Evolutionary conservation across 2,113 vertebrate genomes (phyloP).

Genomic region (Alethe diademata): DNA sequence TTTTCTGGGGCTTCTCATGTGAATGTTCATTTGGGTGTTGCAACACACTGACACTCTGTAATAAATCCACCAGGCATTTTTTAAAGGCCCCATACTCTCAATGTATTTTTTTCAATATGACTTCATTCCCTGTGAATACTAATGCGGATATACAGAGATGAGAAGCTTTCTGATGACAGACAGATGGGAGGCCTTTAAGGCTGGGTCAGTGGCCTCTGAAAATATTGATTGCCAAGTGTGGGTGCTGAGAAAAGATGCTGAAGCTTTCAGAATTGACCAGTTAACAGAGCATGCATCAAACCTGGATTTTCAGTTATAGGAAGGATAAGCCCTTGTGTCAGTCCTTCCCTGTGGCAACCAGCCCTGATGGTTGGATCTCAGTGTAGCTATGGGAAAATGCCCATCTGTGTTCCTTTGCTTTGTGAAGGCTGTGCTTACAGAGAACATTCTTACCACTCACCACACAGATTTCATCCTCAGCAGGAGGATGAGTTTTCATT

Average conservation of each 20-base stretch:
- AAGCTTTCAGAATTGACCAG: background rate
- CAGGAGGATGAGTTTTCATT: background rate
- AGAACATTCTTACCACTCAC: background rate
- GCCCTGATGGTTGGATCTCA: background rate
- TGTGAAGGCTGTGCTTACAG: background rate
- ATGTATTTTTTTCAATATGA: background rate
- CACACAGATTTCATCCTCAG: background rate
- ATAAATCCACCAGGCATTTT: background rate
- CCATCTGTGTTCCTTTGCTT: background rate
- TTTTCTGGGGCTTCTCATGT: background rate
- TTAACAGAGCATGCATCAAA: background rate
- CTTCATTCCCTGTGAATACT: background rate
- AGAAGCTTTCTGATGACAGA: background rate
- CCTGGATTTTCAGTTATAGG: background rate
- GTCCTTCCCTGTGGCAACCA: background rate
- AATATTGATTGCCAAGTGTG: background rate
- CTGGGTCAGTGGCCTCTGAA: background rate
- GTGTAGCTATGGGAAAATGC: background rate
- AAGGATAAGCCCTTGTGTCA: background rate
- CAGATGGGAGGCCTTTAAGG: background rate
- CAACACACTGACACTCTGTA: background rate
- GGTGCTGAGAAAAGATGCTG: background rate
- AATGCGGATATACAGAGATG: rapidly evolving
- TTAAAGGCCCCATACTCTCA: background rate
- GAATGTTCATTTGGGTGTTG: background rate